Evolutionary conservation across 2,113 vertebrate species (phyloP).

Genomic region (Trachemys scripta): DNA sequence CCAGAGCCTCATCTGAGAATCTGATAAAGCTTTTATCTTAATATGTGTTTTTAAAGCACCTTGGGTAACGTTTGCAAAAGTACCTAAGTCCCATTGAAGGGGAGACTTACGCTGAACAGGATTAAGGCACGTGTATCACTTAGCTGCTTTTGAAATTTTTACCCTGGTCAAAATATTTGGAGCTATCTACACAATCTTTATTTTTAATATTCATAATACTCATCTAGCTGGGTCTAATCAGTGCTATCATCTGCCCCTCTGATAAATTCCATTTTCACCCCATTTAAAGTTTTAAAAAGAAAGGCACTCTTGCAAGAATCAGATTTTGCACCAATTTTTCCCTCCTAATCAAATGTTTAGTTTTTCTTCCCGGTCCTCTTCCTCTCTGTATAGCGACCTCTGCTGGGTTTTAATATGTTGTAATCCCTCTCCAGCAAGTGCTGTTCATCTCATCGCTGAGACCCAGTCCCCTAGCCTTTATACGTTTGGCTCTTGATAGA

Average conservation of each 20-base stretch:
- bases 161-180: background rate
- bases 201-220: background rate
- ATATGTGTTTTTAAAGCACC: background rate
- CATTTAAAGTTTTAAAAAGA: background rate
- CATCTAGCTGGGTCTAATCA: background rate
- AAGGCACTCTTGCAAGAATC: fast-evolving
- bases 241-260: background rate
- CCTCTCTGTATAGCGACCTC: slow-evolving; percentile 70
- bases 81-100: fast-evolving
- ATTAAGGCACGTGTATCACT: background rate
- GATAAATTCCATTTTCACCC: background rate
- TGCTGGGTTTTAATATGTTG: slow-evolving; percentile 58
- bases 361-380: background rate
- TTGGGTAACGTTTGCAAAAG: background rate
- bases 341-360: background rate
- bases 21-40: background rate
- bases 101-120: fast-evolving
- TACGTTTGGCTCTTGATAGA: background rate
- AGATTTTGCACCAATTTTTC: background rate
- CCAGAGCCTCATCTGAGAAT: background rate
- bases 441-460: background rate
- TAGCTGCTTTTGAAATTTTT: background rate
- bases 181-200: background rate
- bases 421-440: background rate
- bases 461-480: background rate